Percentiles rank a stretch among this genome's conserved stretches.
phyloP scores from a whole-genome alignment of 2,888 invertebrate genomes.

The Acanthoscelides obtectus region DNA sequence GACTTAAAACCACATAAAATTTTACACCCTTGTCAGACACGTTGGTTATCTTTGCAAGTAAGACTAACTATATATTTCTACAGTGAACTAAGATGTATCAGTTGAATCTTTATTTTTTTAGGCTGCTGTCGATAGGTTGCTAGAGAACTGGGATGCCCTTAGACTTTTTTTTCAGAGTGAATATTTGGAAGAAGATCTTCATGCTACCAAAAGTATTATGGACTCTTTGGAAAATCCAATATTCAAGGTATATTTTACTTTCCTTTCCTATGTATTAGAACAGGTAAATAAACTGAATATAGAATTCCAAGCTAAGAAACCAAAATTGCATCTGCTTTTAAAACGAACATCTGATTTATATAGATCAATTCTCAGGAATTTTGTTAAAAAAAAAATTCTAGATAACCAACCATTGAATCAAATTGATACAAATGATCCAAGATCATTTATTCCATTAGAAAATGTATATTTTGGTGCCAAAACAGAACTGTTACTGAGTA shows the following conservation, averaged over 20 bases:
- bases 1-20: constrained; percentile 12
- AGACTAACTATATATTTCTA: too few species aligned
- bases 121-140: constrained; percentile 10
- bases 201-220: constrained; percentile 5
- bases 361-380: constrained; percentile 6
- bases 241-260: constrained; percentile 10
- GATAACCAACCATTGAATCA: too few species aligned
- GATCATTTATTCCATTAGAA: too few species aligned
- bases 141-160: constrained; percentile 8
- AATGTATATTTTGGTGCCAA: too few species aligned
- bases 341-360: constrained; percentile 5
- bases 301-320: constrained; percentile 9
- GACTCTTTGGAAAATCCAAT: constrained; percentile 6
- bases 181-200: constrained; percentile 3
- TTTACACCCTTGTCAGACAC: constrained; percentile 10
- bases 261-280: constrained; percentile 9
- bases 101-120: constrained; percentile 1
- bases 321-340: constrained; percentile 6
- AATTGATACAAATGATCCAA: too few species aligned
- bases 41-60: constrained; percentile 14
- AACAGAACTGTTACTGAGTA: too few species aligned
- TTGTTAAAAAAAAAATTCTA: constrained; percentile 5
- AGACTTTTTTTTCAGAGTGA: constrained; percentile 7
- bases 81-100: background rate
- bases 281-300: constrained; percentile 8